Conservation (phyloP, 2,888 invertebrate genomes). For the Dynastes grantii region DNA sequence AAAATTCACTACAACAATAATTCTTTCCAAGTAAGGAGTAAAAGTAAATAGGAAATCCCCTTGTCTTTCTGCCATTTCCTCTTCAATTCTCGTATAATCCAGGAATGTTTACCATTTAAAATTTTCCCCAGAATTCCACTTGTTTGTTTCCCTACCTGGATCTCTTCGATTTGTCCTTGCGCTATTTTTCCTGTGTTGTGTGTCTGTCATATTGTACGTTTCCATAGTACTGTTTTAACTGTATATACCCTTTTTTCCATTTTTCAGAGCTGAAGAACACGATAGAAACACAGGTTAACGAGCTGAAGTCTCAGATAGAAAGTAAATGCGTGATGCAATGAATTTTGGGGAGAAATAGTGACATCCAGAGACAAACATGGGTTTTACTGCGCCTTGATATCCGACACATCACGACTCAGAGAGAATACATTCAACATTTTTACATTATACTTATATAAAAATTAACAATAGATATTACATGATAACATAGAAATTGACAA, state of each 20-base stretch:
- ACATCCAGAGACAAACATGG: conserved; percentile 65
- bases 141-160: too few species aligned
- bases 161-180: too few species aligned
- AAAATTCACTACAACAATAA: too few species aligned
- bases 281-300: conserved; percentile 97
- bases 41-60: too few species aligned
- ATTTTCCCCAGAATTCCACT: too few species aligned
- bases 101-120: too few species aligned
- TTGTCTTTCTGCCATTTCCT: too few species aligned
- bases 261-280: conserved; percentile 97
- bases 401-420: conserved; percentile 57
- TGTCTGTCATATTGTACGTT: conserved; percentile 8
- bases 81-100: too few species aligned
- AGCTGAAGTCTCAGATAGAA: conserved; percentile 96
- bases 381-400: conserved; percentile 67
- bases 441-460: conserved; percentile 15
- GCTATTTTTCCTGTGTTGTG: conserved; percentile 17
- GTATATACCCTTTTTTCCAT: conserved; percentile 59
- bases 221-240: conserved; percentile 43
- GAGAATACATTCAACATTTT: conserved; percentile 52
- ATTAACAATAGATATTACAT: neutral
- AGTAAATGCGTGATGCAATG: conserved; percentile 97
- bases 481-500: neutral
- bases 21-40: too few species aligned
- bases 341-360: conserved; percentile 69